These are phyloP conservation scores for Tinea semifulvella DNA, from an alignment of 2,888 invertebrate genomes.

Conservation along the genomic window DNA sequence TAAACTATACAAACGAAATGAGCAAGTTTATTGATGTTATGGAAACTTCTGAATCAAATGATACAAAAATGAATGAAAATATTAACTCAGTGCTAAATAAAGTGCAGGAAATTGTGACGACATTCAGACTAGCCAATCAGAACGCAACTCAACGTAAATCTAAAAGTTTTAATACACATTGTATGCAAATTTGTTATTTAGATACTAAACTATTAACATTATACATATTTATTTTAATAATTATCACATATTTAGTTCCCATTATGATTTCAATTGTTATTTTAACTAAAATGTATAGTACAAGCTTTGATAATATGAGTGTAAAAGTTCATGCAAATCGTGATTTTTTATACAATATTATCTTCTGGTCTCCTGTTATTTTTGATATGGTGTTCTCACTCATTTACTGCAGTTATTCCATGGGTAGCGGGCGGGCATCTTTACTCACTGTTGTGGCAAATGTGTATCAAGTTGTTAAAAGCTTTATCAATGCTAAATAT, in stretches of 20 bases:
- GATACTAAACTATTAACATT: slow-evolving; percentile 43
- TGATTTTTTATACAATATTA: slow-evolving; percentile 48
- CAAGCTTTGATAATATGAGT: slow-evolving; percentile 37
- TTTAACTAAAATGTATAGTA: slow-evolving; percentile 46
- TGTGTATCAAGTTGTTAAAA: slow-evolving; percentile 51
- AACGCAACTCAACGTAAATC: slow-evolving; percentile 31
- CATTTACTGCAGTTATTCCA: slow-evolving; percentile 44
- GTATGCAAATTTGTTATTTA: slow-evolving; percentile 45
- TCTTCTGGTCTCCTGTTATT: slow-evolving; percentile 58
- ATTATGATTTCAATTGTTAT: slow-evolving; percentile 49
- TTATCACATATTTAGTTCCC: slow-evolving; percentile 52
- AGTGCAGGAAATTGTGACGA: slow-evolving; percentile 38
- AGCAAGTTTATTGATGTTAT: slow-evolving; percentile 33
- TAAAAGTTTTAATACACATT: slow-evolving; percentile 29
- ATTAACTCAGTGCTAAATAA: slow-evolving; percentile 37
- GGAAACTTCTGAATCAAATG: slow-evolving; percentile 26
- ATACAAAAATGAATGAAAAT: slow-evolving; percentile 25
- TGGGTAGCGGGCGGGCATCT: slow-evolving; percentile 40
- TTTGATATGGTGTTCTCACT: slow-evolving; percentile 52
- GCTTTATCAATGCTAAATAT: slow-evolving; percentile 51
- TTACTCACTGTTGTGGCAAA: slow-evolving; percentile 52
- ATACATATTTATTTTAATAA: slow-evolving; percentile 42
- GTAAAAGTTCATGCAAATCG: slow-evolving; percentile 42
- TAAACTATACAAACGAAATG: slow-evolving; percentile 29
- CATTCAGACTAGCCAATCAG: slow-evolving; percentile 29